Base-by-base conservation (phyloP, 2,888 invertebrate genomes). In the Lithophane semibrunnea region DNA sequence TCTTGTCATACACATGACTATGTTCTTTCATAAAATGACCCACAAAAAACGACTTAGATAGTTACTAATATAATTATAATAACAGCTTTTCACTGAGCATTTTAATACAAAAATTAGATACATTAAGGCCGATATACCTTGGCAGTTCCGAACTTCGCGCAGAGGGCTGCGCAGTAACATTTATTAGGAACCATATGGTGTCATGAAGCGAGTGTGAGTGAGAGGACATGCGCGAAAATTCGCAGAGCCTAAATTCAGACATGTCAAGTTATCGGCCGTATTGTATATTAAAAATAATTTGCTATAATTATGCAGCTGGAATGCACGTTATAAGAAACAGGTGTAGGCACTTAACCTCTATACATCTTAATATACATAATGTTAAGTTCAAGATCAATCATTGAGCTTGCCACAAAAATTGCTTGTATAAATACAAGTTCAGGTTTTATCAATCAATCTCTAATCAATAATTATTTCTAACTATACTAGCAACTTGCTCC, bases 271-370 rank as follows among this genome's bases (percentile, higher is more conserved):
- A 37, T 37, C 37, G 37, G 37, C 37, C 37, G 37, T 37, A 37
- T 37, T 37, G 37, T 37, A 37, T 29, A 77, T 71, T 69, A 65
- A 77, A 75, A 79, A 47, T 75, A 75, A 82, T 75, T 61, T 13
- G 10, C 58, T 68, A 54, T 68, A 73, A 77, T 79, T 71, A 73
- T 49, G 63, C 42, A 42, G 13, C 3, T 64, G 79, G 73, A 66
- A 80, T 77, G 73, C 74, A 70, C 64, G 42, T 69, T 13, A 21
- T 29, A 42, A 21, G 13, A 66, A 66, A 49, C 61, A 78, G 61
- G 67, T 77, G 66, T 54, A 49, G 24, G 21, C 24, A 8, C 24
- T 67, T 66, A 54, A 61, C 52, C 78, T 60, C 29, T 29, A 65
- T 58, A 3, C 10, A 21, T 5, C 37, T 37, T 18, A 18, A 18